Evolutionary conservation across 2,797 vertebrate species (phyloP).

Genomic region (Meriones psammophilus): DNA sequence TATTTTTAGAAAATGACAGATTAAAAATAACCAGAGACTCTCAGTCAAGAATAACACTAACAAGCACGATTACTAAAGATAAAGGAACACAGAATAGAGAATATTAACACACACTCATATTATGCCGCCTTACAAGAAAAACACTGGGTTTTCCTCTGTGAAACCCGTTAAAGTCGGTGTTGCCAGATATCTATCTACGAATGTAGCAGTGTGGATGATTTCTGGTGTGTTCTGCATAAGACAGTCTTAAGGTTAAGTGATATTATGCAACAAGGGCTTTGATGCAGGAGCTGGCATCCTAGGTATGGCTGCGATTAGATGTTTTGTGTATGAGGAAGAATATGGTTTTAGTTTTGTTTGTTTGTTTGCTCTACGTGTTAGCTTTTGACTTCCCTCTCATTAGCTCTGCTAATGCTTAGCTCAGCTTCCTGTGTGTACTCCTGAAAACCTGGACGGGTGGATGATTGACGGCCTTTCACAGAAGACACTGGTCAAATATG

Average conservation of each 20-base stretch:
- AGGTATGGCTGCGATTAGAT: neutral
- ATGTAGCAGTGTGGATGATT: conserved; percentile 15
- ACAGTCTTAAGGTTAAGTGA: neutral
- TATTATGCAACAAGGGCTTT: neutral
- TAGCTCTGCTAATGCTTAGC: neutral
- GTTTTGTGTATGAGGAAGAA: neutral
- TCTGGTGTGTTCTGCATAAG: conserved; percentile 41
- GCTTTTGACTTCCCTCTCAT: neutral
- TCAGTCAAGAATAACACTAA: neutral
- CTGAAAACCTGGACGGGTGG: neutral
- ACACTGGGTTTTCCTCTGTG: neutral
- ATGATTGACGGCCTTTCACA: neutral
- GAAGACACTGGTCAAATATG: neutral
- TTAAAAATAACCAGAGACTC: conserved; percentile 35
- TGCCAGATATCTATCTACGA: conserved; percentile 10
- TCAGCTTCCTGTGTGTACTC: neutral
- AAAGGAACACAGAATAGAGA: conserved; percentile 42
- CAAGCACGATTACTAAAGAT: conserved; percentile 9
- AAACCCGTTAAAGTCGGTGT: neutral
- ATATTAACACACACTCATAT: neutral
- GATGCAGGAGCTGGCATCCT: neutral
- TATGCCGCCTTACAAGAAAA: conserved; percentile 7
- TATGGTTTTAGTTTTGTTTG: too few species aligned
- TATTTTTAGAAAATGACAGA: conserved; percentile 5
- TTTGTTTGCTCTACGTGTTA: neutral